Base-by-base conservation (phyloP, 1,140 invertebrate genomes). In the Orchesella cincta region DNA sequence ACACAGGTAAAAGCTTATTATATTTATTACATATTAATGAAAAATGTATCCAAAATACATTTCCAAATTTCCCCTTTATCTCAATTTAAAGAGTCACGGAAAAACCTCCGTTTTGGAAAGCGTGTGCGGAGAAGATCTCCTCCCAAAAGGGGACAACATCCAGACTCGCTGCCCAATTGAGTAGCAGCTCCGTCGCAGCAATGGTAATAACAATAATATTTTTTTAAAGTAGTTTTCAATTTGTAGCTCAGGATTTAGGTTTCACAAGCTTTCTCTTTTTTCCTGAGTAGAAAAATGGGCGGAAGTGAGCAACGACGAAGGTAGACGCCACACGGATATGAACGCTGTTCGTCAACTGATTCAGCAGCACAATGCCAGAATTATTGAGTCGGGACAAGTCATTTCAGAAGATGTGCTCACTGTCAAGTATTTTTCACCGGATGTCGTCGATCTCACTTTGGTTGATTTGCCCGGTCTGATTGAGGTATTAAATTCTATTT, bases 381-480 rank as follows among this genome's bases (percentile, higher is more conserved):
- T 71, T 3, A 51, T 54, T 28, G 75, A 74, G 20, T 67, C 1
- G 1, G 74, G 76, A 26, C 34, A 52, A 67, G 36, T 20, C n/a
- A 76, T 73, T 33, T 20, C 29, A 1, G 29, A 29, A 5, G 18
- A 12, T 8, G 72, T 73, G 14, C 62, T 78, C 23, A 74, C 18
- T 31, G 1, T 78, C 18, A 62, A 51, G 34, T n/a, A 74, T n/a
- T 74, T 26, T 46, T 74, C 76, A 5, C 52, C 51, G 34, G 28
- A 46, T 51, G 51, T 74, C 29, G 0, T 54, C 16, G 28, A 64
- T n/a, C 36, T 78, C 5, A 78, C 76, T 5, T 3, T 78, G n/a
- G 76, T 78, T 70, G 76, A 78, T 33, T 31, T 78, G 1, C 76
- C 76, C 20, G 74, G 74, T 1, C 34, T 76, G 14, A 70, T 79